phyloP scores from a whole-genome alignment of 1,140 invertebrate genomes.

The Archivesica marissinica region DNA sequence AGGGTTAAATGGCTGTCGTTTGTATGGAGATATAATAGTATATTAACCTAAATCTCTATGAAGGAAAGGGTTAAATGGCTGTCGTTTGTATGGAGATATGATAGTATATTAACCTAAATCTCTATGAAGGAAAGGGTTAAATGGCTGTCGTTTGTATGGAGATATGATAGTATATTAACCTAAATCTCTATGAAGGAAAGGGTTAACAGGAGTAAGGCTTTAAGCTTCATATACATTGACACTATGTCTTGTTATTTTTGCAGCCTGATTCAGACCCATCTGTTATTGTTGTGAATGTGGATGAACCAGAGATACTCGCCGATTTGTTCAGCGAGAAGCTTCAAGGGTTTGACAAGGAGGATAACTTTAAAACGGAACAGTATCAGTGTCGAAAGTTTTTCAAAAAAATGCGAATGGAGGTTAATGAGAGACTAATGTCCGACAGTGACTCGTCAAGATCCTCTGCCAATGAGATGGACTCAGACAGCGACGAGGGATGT shows the following conservation, averaged over 20 bases:
- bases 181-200: too few species aligned
- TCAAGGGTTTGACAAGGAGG: conserved; percentile 66
- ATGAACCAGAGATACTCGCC: conserved; percentile 69
- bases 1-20: too few species aligned
- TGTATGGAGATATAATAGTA: too few species aligned
- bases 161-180: too few species aligned
- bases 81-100: too few species aligned
- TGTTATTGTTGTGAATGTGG: conserved; percentile 68
- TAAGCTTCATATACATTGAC: too few species aligned
- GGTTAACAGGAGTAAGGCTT: too few species aligned
- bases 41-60: too few species aligned
- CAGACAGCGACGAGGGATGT: conserved; percentile 56
- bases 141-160: too few species aligned
- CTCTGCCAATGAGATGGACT: conserved; percentile 21
- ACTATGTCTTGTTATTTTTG: background rate
- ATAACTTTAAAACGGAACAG: conserved; percentile 54
- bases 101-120: too few species aligned
- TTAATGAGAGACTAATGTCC: conserved; percentile 67
- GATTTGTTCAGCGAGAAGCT: conserved; percentile 67
- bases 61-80: too few species aligned
- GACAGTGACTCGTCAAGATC: conserved; percentile 64
- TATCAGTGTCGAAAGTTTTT: conserved; percentile 69
- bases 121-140: too few species aligned
- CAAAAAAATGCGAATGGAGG: conserved; percentile 64
- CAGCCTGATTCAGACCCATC: conserved; percentile 66